Base-by-base conservation (phyloP, 2,888 invertebrate genomes). In the Pseudanteris insignis region DNA sequence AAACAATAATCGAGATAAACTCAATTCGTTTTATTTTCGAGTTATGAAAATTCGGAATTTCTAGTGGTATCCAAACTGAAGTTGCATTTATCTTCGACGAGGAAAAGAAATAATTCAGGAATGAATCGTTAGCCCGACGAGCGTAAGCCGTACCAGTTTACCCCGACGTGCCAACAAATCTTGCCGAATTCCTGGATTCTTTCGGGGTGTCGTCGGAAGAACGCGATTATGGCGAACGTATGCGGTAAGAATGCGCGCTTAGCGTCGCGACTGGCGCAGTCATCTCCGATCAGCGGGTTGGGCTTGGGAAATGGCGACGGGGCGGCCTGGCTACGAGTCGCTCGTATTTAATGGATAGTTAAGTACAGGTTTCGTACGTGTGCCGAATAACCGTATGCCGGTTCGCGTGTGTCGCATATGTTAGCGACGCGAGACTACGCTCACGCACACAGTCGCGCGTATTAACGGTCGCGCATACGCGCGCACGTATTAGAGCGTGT, bases 291-390 rank as follows among this genome's bases (percentile, higher is more conserved):
- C 58, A 38, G 37, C 37, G 26, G 28, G 6, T 30, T 8, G 26
- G 29, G 46, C 29, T 34, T 4, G 36, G 24, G 30, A 33, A 43
- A 43, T 43, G 28, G 65, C 32, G 44, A 21, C 54, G 32, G 21
- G 18, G 26, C 13, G 18, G 18, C 18, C 18, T 3, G 26, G 24
- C n/a, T n/a, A n/a, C n/a, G 15, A 25, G 48, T 40, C 47, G 67
- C 65, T 72, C 68, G 69, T 74, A 71, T 75, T 75, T 76, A 76
- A 77, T 74, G 72, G 77, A 74, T 74, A 73, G 75, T 76, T 77
- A 75, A 77, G 75, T 73, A 71, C 72, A 74, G 72, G 67, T 72
- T 72, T 68, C 67, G 69, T 73, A 74, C 76, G 74, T 72, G 76
- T 67, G 66, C 65, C 66, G 76, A 75, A 76, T 75, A 64, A 61